Base-by-base conservation (phyloP, 2,888 invertebrate species). In the Cosmia pyralina region DNA sequence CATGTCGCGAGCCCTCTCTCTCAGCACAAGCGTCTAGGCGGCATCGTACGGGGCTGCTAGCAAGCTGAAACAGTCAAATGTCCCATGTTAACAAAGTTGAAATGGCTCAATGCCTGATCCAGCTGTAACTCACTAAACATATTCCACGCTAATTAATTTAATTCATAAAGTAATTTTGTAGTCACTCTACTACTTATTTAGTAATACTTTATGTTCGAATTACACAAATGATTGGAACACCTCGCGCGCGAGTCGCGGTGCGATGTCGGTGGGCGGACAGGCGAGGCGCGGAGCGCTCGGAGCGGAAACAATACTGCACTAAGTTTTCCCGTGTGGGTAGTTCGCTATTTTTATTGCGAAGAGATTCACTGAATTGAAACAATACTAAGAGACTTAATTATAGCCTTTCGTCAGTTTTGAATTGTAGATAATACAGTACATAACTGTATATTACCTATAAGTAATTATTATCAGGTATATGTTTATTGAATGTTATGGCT, bases 321-420 rank as follows among this genome's bases (percentile, higher is more conserved):
- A 41, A 65, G 67, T 77, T 83, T 83, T 75, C 78, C 70, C 70
- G 69, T 69, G 84, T 81, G 75, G 76, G 81, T n/a, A 19, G 60
- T 17, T 41, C 38, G 64, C 77, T 81, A 77, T 69, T 83, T 77
- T 70, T 81, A 77, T 74, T 68, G 44, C 57, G 44, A 41, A 74
- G 22, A 82, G 38, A 72, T 77, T 68, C 52, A 52, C 48, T 65
- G 68, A 65, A 60, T 69, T 68, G 5, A 55, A 15, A 17, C 1
- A 68, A 59, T 41, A 60, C 55, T 58, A 10, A 55, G 44, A 50
- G 15, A 28, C n/a, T 19, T 19, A 34, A 13, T 28, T 4, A 38
- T n/a, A 52, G 5, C 17, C 13, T 38, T 15, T 10, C 6, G 4
- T 19, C 13, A 44, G 22, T 46, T 62, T 17, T 17, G 5, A 75